These are phyloP conservation scores for Ophioninae sp. DNA, from an alignment of 2,888 invertebrate genomes.

Conservation along the genomic window DNA sequence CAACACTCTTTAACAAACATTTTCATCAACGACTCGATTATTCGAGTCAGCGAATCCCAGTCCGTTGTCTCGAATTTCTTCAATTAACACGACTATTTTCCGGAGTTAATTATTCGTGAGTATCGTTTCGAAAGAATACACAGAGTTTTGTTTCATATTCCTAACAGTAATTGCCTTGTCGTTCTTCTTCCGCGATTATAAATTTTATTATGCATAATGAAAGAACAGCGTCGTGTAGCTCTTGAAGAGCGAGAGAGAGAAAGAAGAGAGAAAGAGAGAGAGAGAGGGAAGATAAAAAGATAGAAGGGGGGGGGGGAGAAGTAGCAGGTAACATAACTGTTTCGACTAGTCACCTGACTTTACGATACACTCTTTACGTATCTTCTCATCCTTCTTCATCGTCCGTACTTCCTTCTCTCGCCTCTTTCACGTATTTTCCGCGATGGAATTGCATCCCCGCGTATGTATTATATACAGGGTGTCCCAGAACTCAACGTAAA, in stretches of 20 bases:
- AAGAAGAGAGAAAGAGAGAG: constrained; percentile 46
- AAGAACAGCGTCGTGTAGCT: constrained; percentile 24
- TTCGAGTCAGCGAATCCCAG: no score
- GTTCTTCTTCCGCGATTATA: constrained; percentile 37
- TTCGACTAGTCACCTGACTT: constrained; percentile 68
- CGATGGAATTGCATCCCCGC: constrained; percentile 12
- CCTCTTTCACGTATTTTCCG: constrained; percentile 31
- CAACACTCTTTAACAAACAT: no score
- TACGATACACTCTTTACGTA: constrained; percentile 66
- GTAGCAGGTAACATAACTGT: constrained; percentile 65
- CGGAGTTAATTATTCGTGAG: background rate
- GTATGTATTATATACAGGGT: background rate
- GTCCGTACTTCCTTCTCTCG: constrained; percentile 14
- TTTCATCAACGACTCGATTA: no score
- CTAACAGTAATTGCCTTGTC: constrained; percentile 29
- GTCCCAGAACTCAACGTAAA: no score
- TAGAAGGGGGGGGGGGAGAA: constrained; percentile 7
- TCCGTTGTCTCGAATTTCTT: background rate
- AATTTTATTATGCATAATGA: constrained; percentile 41
- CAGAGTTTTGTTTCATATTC: background rate
- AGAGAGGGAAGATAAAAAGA: constrained; percentile 26
- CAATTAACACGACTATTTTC: background rate
- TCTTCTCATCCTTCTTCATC: constrained; percentile 42
- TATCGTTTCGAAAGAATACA: background rate
- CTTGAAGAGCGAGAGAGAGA: constrained; percentile 14